Evolutionary conservation across 2,797 vertebrate genomes (phyloP).

Genomic region (Dryobates pubescens): DNA sequence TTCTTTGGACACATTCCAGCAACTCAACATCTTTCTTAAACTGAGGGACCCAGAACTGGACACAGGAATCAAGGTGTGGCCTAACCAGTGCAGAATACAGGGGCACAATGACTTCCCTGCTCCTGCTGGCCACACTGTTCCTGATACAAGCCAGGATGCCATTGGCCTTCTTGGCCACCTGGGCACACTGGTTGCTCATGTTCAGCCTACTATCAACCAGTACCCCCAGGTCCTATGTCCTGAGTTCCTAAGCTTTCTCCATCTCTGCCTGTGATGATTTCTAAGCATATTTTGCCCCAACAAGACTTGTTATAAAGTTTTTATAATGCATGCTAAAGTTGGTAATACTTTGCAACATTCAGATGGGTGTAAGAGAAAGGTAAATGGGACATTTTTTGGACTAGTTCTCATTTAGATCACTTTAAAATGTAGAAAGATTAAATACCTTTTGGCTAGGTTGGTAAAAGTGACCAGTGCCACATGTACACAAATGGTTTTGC

Average conservation of each 20-base stretch:
- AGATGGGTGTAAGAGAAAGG: not conserved
- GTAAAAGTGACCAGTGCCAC: not conserved
- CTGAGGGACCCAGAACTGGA: too few species aligned
- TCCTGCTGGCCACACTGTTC: too few species aligned
- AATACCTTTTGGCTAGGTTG: not conserved
- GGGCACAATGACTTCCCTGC: too few species aligned
- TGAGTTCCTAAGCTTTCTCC: not conserved
- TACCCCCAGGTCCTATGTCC: too few species aligned
- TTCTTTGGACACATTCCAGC: too few species aligned
- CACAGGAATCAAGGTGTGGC: too few species aligned
- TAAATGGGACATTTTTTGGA: not conserved
- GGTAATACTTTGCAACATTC: not conserved
- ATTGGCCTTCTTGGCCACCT: too few species aligned
- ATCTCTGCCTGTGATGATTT: not conserved
- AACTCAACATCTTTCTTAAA: too few species aligned
- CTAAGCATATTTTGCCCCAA: not conserved
- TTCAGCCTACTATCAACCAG: too few species aligned
- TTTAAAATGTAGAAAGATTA: not conserved
- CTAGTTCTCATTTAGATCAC: not conserved
- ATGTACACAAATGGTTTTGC: not conserved
- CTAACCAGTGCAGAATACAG: too few species aligned
- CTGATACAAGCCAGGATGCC: too few species aligned
- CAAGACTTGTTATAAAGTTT: not conserved
- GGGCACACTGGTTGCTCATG: too few species aligned
- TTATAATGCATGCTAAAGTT: not conserved